Base-by-base conservation (phyloP, 2,113 vertebrate genomes). In the Corvus moneduloides region DNA sequence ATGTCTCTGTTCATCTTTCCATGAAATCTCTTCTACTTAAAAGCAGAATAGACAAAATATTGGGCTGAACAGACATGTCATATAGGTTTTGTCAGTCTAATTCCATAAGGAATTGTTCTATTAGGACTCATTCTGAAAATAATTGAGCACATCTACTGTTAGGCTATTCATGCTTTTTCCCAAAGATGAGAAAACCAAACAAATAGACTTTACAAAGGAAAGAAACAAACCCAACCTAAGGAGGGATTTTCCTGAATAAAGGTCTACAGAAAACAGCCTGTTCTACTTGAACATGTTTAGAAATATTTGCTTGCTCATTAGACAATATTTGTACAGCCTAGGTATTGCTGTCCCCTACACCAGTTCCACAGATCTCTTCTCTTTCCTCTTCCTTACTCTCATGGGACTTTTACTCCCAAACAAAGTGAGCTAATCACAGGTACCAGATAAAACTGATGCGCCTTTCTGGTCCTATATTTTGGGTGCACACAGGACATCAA, bases 21-120 rank as follows among this genome's bases (percentile, higher is more conserved):
- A 61, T 80, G 24, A 95, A 94, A 86, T 87, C 68, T 76, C 16
- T 69, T 94, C 94, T 93, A 67, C 81, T 97, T 64, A 11, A 55
- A 95, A 96, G 83, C 48, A 97, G 78, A 91, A 94, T 44, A 97
- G 94, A 64, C 52, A 90, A 95, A 95, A 69, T 48, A n/a, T 27
- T 55, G 18, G 89, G 55, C 68, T 96, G 93, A 91, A 59, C 61
- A 95, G 90, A 80, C 37, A 66, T 35, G 83, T 82, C 82, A 83
- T 44, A 56, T 84, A 91, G 84, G 63, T 83, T 16, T 79, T 84
- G 87, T 85, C 90, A 97, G 59, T 54, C 32, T 93, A 93, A 87
- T 66, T 82, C 63, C 52, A 56, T 28, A 9, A 86, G 81, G 71
- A 96, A 95, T 49, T 11, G 3, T 24, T 86, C 67, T 66, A 30